These are phyloP conservation scores for Nerophis ophidion DNA, from an alignment of 2,113 vertebrate genomes.

Conservation along the genomic window DNA sequence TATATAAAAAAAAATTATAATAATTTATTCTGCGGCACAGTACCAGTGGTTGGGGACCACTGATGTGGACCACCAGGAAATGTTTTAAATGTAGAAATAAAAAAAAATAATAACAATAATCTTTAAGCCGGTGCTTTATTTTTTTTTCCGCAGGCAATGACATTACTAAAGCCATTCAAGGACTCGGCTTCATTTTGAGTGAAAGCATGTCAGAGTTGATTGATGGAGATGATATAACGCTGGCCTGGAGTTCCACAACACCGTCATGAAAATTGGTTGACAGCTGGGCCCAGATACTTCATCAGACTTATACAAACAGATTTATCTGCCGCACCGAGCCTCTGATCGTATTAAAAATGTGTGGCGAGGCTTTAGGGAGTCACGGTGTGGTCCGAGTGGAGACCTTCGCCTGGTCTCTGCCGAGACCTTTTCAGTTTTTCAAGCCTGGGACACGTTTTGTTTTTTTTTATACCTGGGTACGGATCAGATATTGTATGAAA, in stretches of 20 bases:
- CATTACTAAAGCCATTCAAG: constrained; percentile 62
- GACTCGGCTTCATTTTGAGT: constrained; percentile 55
- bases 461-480: neutral
- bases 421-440: constrained; percentile 9
- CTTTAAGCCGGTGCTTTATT: constrained; percentile 34
- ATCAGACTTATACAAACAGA: constrained; percentile 70
- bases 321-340: constrained; percentile 50
- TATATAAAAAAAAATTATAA: too few relatives aligned
- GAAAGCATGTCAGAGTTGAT: constrained; percentile 71
- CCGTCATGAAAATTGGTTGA: constrained; percentile 64
- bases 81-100: too few relatives aligned
- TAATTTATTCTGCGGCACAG: too few relatives aligned
- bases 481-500: constrained; percentile 12
- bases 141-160: constrained; percentile 38
- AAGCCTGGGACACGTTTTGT: neutral
- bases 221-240: constrained; percentile 68
- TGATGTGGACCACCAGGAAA: too few relatives aligned
- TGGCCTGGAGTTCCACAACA: constrained; percentile 43
- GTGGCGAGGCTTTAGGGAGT: constrained; percentile 42
- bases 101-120: neutral
- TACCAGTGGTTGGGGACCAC: too few relatives aligned
- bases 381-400: constrained; percentile 15
- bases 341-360: constrained; percentile 64
- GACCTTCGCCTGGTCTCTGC: constrained; percentile 26
- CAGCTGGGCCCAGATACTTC: constrained; percentile 69